Evolutionary conservation across 2,797 vertebrate species (phyloP).

Genomic region (Poecile montanus): DNA sequence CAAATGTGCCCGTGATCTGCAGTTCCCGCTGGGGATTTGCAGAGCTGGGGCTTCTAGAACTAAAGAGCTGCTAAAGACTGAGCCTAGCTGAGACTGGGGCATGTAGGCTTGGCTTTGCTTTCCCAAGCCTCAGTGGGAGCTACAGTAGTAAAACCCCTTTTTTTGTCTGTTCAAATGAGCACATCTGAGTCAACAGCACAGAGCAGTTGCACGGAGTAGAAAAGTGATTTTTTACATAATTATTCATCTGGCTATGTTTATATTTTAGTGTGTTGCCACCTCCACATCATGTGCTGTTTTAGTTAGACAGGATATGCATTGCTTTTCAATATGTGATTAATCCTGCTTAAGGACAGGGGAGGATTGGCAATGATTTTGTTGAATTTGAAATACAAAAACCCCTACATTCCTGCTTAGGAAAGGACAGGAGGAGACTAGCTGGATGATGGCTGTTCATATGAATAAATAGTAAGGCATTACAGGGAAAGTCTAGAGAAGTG

Average conservation of each 20-base stretch:
- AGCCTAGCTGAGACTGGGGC: not conserved
- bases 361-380: not conserved
- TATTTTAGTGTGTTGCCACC: constrained; percentile 20
- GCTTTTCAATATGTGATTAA: not conserved
- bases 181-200: constrained; percentile 15
- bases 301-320: not conserved
- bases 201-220: not conserved
- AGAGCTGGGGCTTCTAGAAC: not conserved
- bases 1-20: not conserved
- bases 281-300: constrained; percentile 15
- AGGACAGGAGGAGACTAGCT: not conserved
- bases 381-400: not conserved
- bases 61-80: not conserved
- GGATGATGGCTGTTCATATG: not conserved
- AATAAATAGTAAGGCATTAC: not conserved
- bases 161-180: not conserved
- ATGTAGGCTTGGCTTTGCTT: not conserved
- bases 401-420: not conserved
- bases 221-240: not conserved
- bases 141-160: not conserved
- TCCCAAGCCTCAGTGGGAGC: not conserved
- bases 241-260: constrained; percentile 25
- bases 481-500: not conserved
- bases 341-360: not conserved
- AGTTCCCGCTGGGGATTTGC: not conserved